Evolutionary conservation across 2,888 invertebrate species (phyloP).

Genomic region (Drosophila phalerata): DNA sequence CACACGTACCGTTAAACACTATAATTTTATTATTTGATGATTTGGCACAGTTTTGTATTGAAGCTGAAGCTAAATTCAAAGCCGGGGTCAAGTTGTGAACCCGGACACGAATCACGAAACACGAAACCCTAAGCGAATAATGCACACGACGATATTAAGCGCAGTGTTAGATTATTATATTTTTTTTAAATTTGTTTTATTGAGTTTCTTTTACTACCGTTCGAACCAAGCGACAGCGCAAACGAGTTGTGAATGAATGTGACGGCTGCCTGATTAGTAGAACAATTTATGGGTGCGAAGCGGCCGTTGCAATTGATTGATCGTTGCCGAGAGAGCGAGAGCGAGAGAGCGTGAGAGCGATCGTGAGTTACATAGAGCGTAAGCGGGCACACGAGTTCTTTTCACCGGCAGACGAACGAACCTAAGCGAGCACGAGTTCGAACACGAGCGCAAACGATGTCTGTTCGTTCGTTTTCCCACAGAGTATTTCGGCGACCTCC

Average conservation of each 20-base stretch:
- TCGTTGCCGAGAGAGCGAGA: slow-evolving; percentile 39
- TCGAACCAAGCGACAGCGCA: slow-evolving; percentile 53
- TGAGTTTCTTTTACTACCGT: slow-evolving; percentile 11
- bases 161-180: slow-evolving; percentile 6
- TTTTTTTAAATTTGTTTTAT: slow-evolving; percentile 7
- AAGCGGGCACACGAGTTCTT: slow-evolving; percentile 13
- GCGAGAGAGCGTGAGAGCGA: not conserved
- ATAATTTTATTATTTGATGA: slow-evolving; percentile 37
- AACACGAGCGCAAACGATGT: slow-evolving; percentile 17
- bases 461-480: slow-evolving; percentile 45
- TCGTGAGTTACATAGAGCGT: not conserved
- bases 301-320: slow-evolving; percentile 62
- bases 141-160: slow-evolving; percentile 22
- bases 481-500: slow-evolving; percentile 9
- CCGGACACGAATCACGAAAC: slow-evolving; percentile 64
- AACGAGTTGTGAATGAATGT: slow-evolving; percentile 82
- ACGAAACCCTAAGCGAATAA: slow-evolving; percentile 7
- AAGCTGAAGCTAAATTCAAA: slow-evolving; percentile 9
- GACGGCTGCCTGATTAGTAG: slow-evolving; percentile 60
- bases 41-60: slow-evolving; percentile 28
- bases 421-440: slow-evolving; percentile 11
- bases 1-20: slow-evolving; percentile 45
- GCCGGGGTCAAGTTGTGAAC: slow-evolving; percentile 58
- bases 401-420: slow-evolving; percentile 14
- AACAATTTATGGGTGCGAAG: slow-evolving; percentile 67